Evolutionary conservation across 2,888 invertebrate genomes (phyloP).

Genomic region (Rosalia funebris): DNA sequence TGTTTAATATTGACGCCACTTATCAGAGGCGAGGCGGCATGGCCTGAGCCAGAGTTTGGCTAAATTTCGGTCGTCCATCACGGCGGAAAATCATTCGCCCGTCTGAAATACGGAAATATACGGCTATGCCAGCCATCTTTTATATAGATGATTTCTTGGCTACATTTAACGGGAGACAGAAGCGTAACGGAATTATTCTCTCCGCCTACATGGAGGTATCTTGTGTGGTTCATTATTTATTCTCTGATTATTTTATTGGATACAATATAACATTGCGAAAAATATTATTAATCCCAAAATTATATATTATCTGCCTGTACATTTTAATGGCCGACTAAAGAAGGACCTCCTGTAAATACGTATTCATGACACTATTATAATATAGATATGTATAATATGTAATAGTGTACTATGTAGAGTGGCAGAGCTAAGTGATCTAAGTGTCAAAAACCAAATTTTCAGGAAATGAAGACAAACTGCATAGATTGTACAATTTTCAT

Average conservation of each 20-base stretch:
- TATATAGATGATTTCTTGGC: conserved; percentile 49
- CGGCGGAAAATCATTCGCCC: conserved; percentile 61
- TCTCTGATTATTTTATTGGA: no score
- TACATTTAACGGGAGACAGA: conserved; percentile 43
- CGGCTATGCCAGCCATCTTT: conserved; percentile 48
- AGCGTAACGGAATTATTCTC: conserved; percentile 32
- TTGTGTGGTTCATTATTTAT: no score
- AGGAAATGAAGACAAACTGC: no score
- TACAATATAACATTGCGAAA: neutral
- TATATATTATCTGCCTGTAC: neutral
- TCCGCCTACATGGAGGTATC: no score
- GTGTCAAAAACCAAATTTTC: no score
- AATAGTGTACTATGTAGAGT: no score
- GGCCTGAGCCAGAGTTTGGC: conserved; percentile 46
- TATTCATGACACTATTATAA: no score
- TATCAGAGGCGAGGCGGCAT: conserved; percentile 49
- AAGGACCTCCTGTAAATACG: no score
- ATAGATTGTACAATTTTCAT: no score
- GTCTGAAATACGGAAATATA: conserved; percentile 60
- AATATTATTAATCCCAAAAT: neutral
- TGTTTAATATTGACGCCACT: conserved; percentile 62
- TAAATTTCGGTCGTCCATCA: conserved; percentile 64
- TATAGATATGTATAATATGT: no score
- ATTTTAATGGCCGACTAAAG: no score
- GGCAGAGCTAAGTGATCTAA: no score